These are phyloP conservation scores for Ornithoptera alexandrae DNA, from an alignment of 2,888 invertebrate species.

Conservation along the genomic window DNA sequence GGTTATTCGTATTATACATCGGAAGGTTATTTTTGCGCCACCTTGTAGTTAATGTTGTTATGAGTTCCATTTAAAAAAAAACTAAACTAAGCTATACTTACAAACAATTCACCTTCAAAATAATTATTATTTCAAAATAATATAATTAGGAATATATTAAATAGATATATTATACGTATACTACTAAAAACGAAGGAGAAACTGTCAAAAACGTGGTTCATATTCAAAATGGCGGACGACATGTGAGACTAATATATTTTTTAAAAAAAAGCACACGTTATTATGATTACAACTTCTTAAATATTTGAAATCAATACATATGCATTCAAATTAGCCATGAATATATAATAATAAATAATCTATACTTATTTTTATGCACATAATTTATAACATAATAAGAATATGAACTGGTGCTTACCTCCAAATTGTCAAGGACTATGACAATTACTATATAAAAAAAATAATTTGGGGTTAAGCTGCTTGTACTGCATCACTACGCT, in stretches of 20 bases:
- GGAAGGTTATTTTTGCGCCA: no score
- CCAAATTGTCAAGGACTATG: no score
- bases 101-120: neutral
- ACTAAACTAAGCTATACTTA: no score
- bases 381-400: neutral
- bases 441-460: no score
- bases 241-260: neutral
- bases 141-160: neutral
- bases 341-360: neutral
- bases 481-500: no score
- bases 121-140: neutral
- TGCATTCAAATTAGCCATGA: neutral
- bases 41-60: no score
- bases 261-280: neutral
- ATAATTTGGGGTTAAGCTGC: no score
- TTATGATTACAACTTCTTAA: neutral
- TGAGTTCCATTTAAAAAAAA: no score
- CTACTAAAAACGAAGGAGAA: neutral
- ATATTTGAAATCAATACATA: neutral
- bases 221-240: conserved; percentile 1
- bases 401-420: neutral
- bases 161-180: neutral
- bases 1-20: no score
- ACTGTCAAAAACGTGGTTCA: neutral
- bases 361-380: neutral